These are phyloP conservation scores for Tiliacea aurago DNA, from an alignment of 2,888 invertebrate genomes.

Conservation along the genomic window DNA sequence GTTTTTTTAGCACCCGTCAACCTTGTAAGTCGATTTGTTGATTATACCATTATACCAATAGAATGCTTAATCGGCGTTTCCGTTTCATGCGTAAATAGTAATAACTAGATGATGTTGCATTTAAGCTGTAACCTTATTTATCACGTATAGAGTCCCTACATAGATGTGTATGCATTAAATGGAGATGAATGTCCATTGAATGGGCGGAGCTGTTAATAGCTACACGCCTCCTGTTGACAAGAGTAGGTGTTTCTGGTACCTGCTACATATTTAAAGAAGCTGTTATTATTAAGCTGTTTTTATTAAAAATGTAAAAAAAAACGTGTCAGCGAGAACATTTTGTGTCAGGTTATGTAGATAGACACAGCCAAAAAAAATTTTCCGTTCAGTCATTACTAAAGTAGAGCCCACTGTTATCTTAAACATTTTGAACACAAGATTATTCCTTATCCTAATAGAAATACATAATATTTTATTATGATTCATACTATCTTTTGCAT, in stretches of 20 bases:
- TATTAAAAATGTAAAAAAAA: neutral
- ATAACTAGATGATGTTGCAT: neutral
- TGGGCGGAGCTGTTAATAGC: slow-evolving; percentile 56
- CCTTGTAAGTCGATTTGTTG: neutral
- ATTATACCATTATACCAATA: neutral
- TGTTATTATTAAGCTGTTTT: neutral
- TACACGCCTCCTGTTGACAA: slow-evolving; percentile 56
- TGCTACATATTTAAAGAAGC: slow-evolving; percentile 5
- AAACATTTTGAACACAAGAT: neutral
- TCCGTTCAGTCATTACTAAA: neutral
- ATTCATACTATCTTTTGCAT: neutral
- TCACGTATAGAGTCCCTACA: neutral
- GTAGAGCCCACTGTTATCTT: neutral
- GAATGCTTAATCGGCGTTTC: neutral
- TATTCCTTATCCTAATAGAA: neutral
- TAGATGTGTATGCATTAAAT: slow-evolving; percentile 7
- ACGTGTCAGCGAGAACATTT: neutral
- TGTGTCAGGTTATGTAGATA: neutral
- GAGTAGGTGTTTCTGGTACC: slow-evolving; percentile 12
- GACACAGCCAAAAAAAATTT: neutral
- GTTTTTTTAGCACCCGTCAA: neutral
- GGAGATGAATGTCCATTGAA: slow-evolving; percentile 46
- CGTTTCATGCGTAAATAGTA: neutral
- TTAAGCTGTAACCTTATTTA: neutral
- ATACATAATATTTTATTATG: neutral